Percentiles rank a stretch among this genome's conserved stretches.
phyloP scores from a whole-genome alignment of 1,140 invertebrate species.

The Drosophila serrata region DNA sequence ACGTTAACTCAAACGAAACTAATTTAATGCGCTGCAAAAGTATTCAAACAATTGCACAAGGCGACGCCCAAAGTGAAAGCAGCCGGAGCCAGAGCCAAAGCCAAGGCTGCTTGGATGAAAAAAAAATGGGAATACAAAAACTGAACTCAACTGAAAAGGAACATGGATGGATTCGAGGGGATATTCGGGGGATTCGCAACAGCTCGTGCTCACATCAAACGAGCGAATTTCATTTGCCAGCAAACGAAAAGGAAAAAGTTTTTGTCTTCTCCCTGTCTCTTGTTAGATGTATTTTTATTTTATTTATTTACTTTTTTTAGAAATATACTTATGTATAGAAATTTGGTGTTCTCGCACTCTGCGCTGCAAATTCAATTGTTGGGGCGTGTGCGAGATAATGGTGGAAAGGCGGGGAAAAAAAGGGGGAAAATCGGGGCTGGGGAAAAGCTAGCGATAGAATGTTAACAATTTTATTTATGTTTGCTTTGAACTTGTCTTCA shows the following conservation, averaged over 20 bases:
- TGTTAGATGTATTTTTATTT: constrained; percentile 14
- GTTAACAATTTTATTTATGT: constrained; percentile 84
- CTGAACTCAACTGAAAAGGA: constrained; percentile 30
- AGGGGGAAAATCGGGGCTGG: constrained; percentile 14
- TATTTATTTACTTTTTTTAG: constrained; percentile 39
- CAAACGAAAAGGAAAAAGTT: constrained; percentile 80
- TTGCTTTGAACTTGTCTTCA: constrained; percentile 82
- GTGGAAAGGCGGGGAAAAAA: neutral
- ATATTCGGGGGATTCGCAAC: constrained; percentile 18
- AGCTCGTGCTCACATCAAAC: constrained; percentile 78
- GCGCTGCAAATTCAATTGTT: constrained; percentile 74
- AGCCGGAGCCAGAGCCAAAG: constrained; percentile 30
- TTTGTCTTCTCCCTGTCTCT: constrained; percentile 39
- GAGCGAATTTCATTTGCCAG: constrained; percentile 78
- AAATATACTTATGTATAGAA: constrained; percentile 52
- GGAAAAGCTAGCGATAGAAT: constrained; percentile 54
- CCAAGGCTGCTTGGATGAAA: constrained; percentile 23
- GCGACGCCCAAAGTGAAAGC: constrained; percentile 81
- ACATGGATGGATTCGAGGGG: constrained; percentile 10
- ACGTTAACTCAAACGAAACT: constrained; percentile 84
- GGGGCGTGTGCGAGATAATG: constrained; percentile 57
- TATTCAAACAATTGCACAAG: constrained; percentile 84
- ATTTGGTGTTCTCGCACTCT: constrained; percentile 22
- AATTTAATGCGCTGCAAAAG: constrained; percentile 84
- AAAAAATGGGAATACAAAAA: constrained; percentile 47